Conservation (phyloP, 2,888 invertebrate genomes). For the Ellobium chinense region DNA sequence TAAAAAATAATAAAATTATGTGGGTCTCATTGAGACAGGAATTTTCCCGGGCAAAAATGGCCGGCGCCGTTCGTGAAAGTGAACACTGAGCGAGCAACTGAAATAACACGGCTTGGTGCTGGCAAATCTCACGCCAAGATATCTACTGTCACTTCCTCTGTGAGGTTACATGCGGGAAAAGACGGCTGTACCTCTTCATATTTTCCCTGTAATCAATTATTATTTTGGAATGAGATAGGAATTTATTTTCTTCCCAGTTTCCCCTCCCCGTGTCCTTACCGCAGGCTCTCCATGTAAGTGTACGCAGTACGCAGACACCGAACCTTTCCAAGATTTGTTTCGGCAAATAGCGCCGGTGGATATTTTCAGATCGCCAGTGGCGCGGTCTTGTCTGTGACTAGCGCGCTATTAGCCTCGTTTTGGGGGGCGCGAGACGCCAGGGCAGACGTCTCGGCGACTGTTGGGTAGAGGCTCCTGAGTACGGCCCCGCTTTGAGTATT, state of each 20-base stretch:
- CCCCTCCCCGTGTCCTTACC: neutral
- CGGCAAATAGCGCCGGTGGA: slow-evolving; percentile 40
- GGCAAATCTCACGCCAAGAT: neutral
- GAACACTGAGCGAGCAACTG: neutral
- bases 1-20: too few species aligned
- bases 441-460: slow-evolving; percentile 34
- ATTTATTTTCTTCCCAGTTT: neutral
- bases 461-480: neutral
- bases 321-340: slow-evolving; percentile 27
- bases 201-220: slow-evolving; percentile 17
- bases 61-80: neutral
- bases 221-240: neutral
- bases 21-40: neutral
- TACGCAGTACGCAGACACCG: slow-evolving; percentile 14
- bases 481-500: neutral
- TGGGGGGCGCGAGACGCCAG: slow-evolving; percentile 34
- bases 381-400: slow-evolving; percentile 35
- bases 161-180: neutral
- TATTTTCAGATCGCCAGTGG: slow-evolving; percentile 41
- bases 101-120: neutral
- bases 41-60: neutral
- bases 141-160: neutral
- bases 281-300: neutral
- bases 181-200: neutral
- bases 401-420: slow-evolving; percentile 40